phyloP scores from a whole-genome alignment of 2,888 invertebrate species.

The Scaptomyza parva region DNA sequence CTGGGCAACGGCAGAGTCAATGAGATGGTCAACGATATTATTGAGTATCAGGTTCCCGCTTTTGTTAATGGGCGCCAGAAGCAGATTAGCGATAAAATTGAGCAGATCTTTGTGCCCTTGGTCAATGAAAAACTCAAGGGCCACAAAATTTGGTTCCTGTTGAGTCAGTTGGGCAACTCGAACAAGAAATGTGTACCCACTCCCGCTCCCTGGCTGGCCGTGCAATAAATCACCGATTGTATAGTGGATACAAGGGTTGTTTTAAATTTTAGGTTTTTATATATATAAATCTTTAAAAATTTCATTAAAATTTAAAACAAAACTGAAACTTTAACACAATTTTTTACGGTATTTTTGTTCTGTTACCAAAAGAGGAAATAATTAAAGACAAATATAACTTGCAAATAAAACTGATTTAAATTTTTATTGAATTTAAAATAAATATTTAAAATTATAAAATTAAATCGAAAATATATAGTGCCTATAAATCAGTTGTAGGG shows the following conservation, averaged over 20 bases:
- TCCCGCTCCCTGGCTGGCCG: constrained; percentile 78
- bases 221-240: constrained; percentile 15
- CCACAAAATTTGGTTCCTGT: constrained; percentile 78
- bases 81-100: constrained; percentile 71
- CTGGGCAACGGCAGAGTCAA: constrained; percentile 78
- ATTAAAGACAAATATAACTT: no score
- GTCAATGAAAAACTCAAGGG: constrained; percentile 74
- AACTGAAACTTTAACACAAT: background rate
- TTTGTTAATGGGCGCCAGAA: constrained; percentile 71
- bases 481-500: constrained; percentile 42
- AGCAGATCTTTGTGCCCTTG: constrained; percentile 67
- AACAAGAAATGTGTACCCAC: constrained; percentile 67
- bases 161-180: constrained; percentile 40
- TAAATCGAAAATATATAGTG: background rate
- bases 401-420: background rate
- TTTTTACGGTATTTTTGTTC: background rate
- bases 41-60: constrained; percentile 72
- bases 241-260: background rate
- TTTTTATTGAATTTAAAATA: no score
- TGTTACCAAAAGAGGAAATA: no score
- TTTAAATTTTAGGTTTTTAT: background rate
- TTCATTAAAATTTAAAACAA: constrained; percentile 4
- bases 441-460: no score
- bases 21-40: constrained; percentile 68
- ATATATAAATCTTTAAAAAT: background rate